Evolutionary conservation across 92 coral and sea anemone species (phyloP), one percentile per base, ranked within the genome.

Genomic region (Chrysogorgia sp.): DNA sequence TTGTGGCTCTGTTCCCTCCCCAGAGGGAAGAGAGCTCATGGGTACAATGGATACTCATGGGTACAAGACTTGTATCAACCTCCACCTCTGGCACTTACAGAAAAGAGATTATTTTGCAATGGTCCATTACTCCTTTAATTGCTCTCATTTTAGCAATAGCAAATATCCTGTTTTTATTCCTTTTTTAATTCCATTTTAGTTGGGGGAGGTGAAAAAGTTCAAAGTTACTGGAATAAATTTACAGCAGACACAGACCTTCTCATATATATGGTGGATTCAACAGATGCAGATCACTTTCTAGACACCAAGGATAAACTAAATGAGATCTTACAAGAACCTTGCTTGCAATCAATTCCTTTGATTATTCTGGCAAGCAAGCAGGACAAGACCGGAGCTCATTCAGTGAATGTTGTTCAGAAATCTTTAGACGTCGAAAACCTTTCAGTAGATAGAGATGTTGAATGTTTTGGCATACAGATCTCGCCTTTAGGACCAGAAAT

Each of bases 181-280:
- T 26, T 41, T 19, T 4, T 0, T 22, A 37, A 8, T 74, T 26
- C 75, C 62, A 40, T 7, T 59, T 60, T 41, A 93, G 97, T 93
- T 93, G 97, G 97, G 29, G 97, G 97, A 20, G 76, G 88, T 53
- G 90, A 88, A 57, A 91, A 86, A 63, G 77, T 87, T 41, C 86
- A 90, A 43, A 66, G 82, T 15, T 93, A 91, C 84, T 93, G 97
- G 97, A 90, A 90, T 10, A 93, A 91, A 79, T 93, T 93, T 45
- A 83, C 92, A 25, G 86, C 74, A 10, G 89, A 85, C 26, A 83
- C 91, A 29, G 81, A 71, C 24, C 82, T 89, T 22, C 67, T 91
- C 53, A 91, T 93, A 19, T 93, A 91, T 65, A 82, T 85, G 31
- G 86, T 93, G 21, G 97, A 93, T 81, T 74, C 90, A 20, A 84